Evolutionary conservation across 2,888 invertebrate genomes (phyloP).

Genomic region (Drosophila longiperda): DNA sequence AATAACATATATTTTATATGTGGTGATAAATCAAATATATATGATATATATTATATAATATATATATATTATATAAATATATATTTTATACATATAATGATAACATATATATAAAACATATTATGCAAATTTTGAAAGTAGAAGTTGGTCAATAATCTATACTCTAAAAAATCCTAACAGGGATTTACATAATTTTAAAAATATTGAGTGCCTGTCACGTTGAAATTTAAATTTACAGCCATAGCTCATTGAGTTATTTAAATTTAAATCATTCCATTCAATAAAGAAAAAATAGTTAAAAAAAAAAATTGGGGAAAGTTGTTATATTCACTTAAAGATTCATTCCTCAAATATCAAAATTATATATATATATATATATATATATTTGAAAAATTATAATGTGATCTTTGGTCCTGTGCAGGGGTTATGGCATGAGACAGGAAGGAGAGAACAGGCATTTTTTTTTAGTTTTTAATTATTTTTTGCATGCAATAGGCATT

Average conservation of each 20-base stretch:
- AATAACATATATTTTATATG: background rate
- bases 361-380: background rate
- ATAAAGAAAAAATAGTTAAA: background rate
- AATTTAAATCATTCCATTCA: background rate
- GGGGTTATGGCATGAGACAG: conserved; percentile 2
- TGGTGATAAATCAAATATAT: no score
- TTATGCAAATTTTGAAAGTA: background rate
- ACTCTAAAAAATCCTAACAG: background rate
- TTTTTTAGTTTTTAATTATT: background rate
- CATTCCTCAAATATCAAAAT: background rate
- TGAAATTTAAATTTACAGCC: background rate
- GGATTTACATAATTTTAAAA: background rate
- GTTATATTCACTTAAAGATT: background rate
- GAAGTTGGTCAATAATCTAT: background rate
- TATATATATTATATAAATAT: background rate
- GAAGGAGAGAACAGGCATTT: conserved; percentile 1
- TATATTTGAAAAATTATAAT: background rate
- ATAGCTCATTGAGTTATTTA: background rate
- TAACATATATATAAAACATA: background rate
- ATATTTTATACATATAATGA: background rate
- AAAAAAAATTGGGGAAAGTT: background rate
- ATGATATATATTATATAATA: no score
- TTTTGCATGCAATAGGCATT: conserved; percentile 18
- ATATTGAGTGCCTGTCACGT: background rate
- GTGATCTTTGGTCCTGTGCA: conserved; percentile 6